These are phyloP conservation scores for Caenorhabditis wallacei DNA, from an alignment of 2,888 invertebrate species.

Conservation along the genomic window DNA sequence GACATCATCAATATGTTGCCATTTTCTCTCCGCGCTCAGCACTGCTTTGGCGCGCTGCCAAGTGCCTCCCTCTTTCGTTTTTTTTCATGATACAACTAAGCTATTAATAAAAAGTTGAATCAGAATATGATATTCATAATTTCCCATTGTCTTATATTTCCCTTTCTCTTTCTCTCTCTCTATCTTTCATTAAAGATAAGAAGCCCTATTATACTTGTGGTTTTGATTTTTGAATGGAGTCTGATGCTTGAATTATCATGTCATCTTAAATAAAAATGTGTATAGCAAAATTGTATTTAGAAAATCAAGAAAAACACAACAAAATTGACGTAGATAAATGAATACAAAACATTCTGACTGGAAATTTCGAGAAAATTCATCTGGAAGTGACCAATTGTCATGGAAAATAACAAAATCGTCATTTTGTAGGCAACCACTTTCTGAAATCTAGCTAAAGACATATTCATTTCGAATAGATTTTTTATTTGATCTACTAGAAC, in stretches of 20 bases:
- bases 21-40: conserved; percentile 22
- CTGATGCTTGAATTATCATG: not conserved
- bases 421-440: not conserved
- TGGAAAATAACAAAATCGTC: conserved; percentile 26
- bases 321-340: not conserved
- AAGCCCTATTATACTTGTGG: not conserved
- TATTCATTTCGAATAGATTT: not conserved
- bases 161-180: too few relatives aligned
- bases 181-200: too few relatives aligned
- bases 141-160: conserved; percentile 13
- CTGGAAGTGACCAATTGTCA: not conserved
- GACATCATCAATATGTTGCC: conserved; percentile 66
- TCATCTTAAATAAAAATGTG: too few relatives aligned
- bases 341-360: not conserved
- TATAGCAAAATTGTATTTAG: not conserved
- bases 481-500: too few relatives aligned
- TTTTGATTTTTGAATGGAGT: conserved; percentile 20
- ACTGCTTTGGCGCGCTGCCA: conserved; percentile 44
- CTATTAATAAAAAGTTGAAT: conserved; percentile 1
- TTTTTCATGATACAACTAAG: conserved; percentile 1
- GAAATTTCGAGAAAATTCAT: not conserved
- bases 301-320: not conserved
- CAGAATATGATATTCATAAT: conserved; percentile 9
- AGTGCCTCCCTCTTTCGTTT: conserved; percentile 8
- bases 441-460: not conserved